Evolutionary conservation across 1,140 invertebrate genomes (phyloP).

Genomic region (Cataglyphis hispanica): DNA sequence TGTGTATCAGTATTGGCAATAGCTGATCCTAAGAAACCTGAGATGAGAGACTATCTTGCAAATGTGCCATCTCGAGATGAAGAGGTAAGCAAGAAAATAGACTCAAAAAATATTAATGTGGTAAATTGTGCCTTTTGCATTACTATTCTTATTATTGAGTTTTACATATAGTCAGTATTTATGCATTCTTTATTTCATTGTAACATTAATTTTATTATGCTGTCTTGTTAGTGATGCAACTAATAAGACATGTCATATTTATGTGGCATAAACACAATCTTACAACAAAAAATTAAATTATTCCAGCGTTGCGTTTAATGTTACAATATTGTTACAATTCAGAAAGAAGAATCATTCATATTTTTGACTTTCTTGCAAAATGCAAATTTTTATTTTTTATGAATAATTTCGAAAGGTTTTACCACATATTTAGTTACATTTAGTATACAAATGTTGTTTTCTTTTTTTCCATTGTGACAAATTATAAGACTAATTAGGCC

Average conservation of each 20-base stretch:
- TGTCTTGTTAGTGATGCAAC: neutral
- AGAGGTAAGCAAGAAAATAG: conserved; percentile 84
- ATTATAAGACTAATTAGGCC: neutral
- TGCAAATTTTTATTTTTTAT: neutral
- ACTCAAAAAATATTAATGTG: neutral
- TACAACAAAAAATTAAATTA: neutral
- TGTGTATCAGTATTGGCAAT: conserved; percentile 97
- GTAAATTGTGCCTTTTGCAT: neutral
- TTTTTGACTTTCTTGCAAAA: neutral
- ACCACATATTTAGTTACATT: neutral
- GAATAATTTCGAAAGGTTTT: neutral
- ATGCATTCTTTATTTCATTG: neutral
- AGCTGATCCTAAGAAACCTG: conserved; percentile 90
- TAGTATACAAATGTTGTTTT: neutral
- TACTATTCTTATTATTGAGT: neutral
- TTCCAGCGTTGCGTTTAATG: neutral
- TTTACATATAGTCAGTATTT: neutral
- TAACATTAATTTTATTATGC: neutral
- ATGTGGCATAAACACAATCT: neutral
- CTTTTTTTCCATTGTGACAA: neutral
- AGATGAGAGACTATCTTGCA: conserved; percentile 89
- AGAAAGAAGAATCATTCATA: neutral
- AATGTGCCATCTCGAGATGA: conserved; percentile 91
- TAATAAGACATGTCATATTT: neutral
- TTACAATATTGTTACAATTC: neutral